Percentiles rank a stretch among this genome's conserved stretches.
Evolutionary conservation across 1,140 invertebrate genomes (phyloP).

Genomic region (roundworm (Caenorhabditis elegans)): WBcel235 BX284602.5:7906501-7907000

Average conservation of each 20-base stretch:
- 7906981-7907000: constrained; percentile 50
- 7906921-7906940: constrained; percentile 22
- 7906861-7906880: constrained; percentile 50
- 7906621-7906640: too few species aligned
- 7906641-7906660: too few species aligned
- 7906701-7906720: background rate
- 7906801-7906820: constrained; percentile 53
- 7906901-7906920: constrained; percentile 50
- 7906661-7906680: too few species aligned
- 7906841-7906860: constrained; percentile 52
- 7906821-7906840: constrained; percentile 47
- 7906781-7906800: constrained; percentile 50
- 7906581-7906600: too few species aligned
- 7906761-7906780: constrained; percentile 51
- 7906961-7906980: constrained; percentile 50
- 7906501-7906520: constrained; percentile 55
- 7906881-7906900: constrained; percentile 51
- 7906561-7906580: too few species aligned
- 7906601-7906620: too few species aligned
- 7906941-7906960: background rate
- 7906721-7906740: constrained; percentile 49
- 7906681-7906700: too few species aligned
- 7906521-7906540: constrained; percentile 54
- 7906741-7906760: constrained; percentile 45
- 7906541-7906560: too few species aligned